Conservation (phyloP, 2,888 invertebrate genomes). For the Myopa testacea region DNA sequence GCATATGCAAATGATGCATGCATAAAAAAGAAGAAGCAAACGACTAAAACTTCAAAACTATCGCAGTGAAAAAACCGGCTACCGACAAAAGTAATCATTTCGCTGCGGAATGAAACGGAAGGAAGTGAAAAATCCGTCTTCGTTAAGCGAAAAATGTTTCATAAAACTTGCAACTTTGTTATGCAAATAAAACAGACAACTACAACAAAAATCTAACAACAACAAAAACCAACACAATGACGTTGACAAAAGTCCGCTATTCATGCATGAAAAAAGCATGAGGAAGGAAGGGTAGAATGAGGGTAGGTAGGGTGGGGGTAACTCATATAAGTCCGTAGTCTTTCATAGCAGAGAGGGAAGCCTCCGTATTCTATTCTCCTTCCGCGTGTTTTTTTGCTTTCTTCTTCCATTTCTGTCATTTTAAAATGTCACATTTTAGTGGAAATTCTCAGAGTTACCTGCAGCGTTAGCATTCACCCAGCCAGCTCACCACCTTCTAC, state of each 20-base stretch:
- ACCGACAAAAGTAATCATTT: background rate
- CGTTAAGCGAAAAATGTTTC: constrained; percentile 41
- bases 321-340: background rate
- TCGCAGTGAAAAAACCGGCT: constrained; percentile 20
- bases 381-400: background rate
- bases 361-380: background rate
- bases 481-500: too few species aligned
- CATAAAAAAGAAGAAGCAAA: constrained; percentile 40
- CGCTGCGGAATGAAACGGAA: constrained; percentile 26
- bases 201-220: background rate
- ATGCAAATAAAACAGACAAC: constrained; percentile 33
- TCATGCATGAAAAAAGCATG: background rate
- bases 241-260: constrained; percentile 31
- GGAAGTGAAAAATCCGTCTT: constrained; percentile 45
- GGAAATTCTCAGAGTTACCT: constrained; percentile 16
- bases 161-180: constrained; percentile 25
- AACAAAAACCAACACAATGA: constrained; percentile 1
- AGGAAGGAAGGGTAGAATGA: background rate
- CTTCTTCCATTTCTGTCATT: constrained; percentile 14
- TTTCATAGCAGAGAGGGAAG: too few species aligned
- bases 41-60: constrained; percentile 48
- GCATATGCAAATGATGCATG: constrained; percentile 59
- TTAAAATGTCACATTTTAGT: constrained; percentile 22
- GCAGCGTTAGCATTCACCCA: background rate
- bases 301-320: background rate